phyloP scores from a whole-genome alignment of 2,888 invertebrate species.

The Geophilus truncorum region DNA sequence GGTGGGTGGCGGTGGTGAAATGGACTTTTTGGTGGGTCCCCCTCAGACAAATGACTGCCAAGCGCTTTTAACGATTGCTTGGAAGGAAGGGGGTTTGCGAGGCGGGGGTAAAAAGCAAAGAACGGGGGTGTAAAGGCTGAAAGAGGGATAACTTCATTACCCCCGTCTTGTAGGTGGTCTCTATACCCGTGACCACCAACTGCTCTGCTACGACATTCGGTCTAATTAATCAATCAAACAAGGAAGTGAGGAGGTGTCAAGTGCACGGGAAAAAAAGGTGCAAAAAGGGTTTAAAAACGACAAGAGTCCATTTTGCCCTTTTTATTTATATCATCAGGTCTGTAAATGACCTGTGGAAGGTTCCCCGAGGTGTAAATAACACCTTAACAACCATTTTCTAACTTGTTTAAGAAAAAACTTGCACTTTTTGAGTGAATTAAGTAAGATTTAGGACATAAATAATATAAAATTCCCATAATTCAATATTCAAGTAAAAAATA shows the following conservation, averaged over 20 bases:
- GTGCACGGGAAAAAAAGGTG: not conserved
- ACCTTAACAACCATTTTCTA: too few species aligned
- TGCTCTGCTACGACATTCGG: not conserved
- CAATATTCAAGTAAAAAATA: not conserved
- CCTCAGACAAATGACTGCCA: not conserved
- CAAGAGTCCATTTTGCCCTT: too few species aligned
- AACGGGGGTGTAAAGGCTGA: not conserved
- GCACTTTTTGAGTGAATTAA: too few species aligned
- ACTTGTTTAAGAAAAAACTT: too few species aligned
- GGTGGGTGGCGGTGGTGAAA: not conserved
- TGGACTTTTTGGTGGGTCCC: not conserved
- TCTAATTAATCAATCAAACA: conserved; percentile 6
- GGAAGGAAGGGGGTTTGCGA: not conserved
- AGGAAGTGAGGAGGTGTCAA: not conserved
- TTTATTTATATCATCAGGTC: too few species aligned
- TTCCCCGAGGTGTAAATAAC: too few species aligned
- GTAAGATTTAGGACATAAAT: too few species aligned
- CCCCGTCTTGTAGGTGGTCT: conserved; percentile 9
- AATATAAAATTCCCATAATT: too few species aligned
- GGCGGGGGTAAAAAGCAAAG: not conserved
- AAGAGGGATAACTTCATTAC: conserved; percentile 8
- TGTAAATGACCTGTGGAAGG: too few species aligned
- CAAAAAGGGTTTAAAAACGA: not conserved
- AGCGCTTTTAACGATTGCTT: not conserved
- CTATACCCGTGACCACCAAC: not conserved